These are phyloP conservation scores for Periphyllus acericola DNA, from an alignment of 2,888 invertebrate genomes.

Conservation along the genomic window DNA sequence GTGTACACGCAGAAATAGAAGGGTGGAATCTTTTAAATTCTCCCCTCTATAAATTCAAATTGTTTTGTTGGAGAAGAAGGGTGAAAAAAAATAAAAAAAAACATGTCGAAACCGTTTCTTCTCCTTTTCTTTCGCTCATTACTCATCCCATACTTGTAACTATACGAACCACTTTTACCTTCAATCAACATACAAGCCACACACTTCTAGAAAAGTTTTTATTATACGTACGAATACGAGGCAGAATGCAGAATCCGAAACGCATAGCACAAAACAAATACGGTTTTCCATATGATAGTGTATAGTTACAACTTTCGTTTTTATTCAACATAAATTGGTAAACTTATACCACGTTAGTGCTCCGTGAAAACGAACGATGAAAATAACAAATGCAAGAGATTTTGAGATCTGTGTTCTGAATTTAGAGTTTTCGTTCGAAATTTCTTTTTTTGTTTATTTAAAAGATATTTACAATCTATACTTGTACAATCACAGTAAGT, in stretches of 20 bases:
- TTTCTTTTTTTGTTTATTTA: too few species aligned
- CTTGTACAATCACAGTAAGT: too few species aligned
- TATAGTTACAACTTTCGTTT: not conserved
- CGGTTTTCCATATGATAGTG: not conserved
- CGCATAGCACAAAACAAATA: not conserved
- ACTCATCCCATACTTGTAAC: not conserved
- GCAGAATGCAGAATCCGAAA: not conserved
- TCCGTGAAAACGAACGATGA: too few species aligned
- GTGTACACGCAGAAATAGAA: not conserved
- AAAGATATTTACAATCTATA: too few species aligned
- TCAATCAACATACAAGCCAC: not conserved
- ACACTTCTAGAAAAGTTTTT: not conserved
- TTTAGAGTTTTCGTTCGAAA: too few species aligned
- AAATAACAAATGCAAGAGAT: too few species aligned
- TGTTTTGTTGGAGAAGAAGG: not conserved
- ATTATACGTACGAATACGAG: not conserved
- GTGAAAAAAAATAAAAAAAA: not conserved
- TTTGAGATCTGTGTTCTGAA: too few species aligned
- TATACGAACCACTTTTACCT: not conserved
- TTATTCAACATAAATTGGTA: too few species aligned
- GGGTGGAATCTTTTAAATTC: slow-evolving; percentile 3
- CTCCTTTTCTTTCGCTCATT: not conserved
- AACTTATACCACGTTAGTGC: too few species aligned
- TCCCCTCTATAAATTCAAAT: not conserved
- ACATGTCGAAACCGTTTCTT: not conserved